Percentiles rank a stretch among this genome's conserved stretches.
phyloP scores from a whole-genome alignment of 2,113 vertebrate genomes.

The Dunckerocampus dactyliophorus region DNA sequence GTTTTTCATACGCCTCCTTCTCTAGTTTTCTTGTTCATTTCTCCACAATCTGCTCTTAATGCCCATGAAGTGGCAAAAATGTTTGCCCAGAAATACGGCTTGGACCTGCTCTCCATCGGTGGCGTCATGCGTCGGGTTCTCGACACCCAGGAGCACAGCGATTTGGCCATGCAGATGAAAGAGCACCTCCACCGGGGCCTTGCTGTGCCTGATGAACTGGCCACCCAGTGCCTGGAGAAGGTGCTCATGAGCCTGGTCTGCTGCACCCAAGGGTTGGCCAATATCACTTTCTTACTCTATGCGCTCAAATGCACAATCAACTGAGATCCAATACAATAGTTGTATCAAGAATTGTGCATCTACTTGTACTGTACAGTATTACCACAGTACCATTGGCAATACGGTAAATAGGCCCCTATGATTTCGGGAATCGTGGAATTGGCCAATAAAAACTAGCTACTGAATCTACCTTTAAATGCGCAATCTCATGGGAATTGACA shows the following conservation, averaged over 20 bases:
- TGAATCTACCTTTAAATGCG: too few species aligned
- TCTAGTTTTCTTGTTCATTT: neutral
- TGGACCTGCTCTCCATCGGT: conserved; percentile 80
- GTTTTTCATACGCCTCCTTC: neutral
- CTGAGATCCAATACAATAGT: too few species aligned
- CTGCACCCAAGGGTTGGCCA: conserved; percentile 67
- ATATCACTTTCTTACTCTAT: neutral
- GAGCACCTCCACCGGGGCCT: conserved; percentile 77
- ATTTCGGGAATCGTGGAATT: too few species aligned
- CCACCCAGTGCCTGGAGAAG: conserved; percentile 82
- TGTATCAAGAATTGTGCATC: too few species aligned
- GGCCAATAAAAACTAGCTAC: too few species aligned
- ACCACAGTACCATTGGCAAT: too few species aligned
- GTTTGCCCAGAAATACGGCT: conserved; percentile 76
- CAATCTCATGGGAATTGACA: too few species aligned
- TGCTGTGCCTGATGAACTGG: conserved; percentile 82
- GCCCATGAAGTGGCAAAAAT: conserved; percentile 81
- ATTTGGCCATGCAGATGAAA: conserved; percentile 74
- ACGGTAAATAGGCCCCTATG: too few species aligned
- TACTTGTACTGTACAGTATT: too few species aligned
- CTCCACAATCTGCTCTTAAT: neutral
- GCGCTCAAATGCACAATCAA: neutral
- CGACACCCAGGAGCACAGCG: conserved; percentile 63
- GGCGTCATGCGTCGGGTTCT: conserved; percentile 76
- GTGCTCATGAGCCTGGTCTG: conserved; percentile 77